phyloP scores from a whole-genome alignment of 1,140 invertebrate genomes.

The honey bee (Apis mellifera) region DNA sequence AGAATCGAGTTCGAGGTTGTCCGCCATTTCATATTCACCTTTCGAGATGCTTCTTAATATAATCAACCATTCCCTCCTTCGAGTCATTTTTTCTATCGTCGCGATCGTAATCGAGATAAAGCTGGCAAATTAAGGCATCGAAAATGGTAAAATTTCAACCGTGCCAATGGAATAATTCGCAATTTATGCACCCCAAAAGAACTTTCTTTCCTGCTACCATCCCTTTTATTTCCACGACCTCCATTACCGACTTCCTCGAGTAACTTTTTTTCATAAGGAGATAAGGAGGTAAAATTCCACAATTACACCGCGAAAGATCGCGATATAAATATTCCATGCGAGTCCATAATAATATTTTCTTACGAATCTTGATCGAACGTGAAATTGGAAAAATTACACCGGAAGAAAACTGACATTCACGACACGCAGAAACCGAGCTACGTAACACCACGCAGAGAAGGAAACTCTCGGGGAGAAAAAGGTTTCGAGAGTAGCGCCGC shows the following conservation, averaged over 20 bases:
- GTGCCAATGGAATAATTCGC: background rate
- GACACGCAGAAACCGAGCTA: no score
- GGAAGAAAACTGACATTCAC: no score
- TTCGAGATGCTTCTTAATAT: background rate
- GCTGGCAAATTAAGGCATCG: background rate
- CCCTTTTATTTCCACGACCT: slow-evolving; percentile 14
- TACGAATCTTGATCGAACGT: no score
- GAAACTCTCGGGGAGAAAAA: no score
- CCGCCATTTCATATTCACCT: background rate
- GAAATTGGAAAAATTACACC: no score
- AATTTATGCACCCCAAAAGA: background rate
- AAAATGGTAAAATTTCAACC: background rate
- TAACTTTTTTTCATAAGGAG: slow-evolving; percentile 3
- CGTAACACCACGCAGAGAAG: no score
- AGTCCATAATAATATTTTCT: no score
- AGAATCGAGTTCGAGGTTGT: background rate
- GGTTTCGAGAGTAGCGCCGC: no score
- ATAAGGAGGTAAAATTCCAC: background rate
- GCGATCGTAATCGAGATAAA: background rate
- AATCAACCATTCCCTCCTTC: no score
- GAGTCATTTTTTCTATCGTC: background rate
- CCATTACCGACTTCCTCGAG: background rate
- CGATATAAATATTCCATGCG: background rate
- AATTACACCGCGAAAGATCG: background rate
- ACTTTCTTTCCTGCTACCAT: background rate